Conservation (phyloP, 2,888 invertebrate species). For the Clusia tigrina region DNA sequence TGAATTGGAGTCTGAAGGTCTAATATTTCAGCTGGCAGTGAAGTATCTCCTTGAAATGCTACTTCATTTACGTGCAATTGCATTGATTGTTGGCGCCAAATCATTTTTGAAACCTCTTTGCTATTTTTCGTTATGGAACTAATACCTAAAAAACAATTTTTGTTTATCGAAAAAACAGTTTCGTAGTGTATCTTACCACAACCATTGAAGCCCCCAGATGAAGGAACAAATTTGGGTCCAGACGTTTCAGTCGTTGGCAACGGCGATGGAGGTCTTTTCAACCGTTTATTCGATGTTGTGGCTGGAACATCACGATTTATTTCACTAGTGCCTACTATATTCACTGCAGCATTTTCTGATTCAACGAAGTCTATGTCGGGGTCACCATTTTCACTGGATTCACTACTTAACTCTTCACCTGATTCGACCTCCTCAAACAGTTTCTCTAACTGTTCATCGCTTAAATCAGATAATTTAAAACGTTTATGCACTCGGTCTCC, state of each 20-base stretch:
- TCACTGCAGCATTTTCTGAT: no score
- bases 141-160: neutral
- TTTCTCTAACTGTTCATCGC: no score
- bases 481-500: no score
- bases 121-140: neutral
- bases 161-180: neutral
- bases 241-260: neutral
- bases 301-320: no score
- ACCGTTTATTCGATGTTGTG: no score
- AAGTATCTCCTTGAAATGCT: neutral
- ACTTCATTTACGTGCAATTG: slow-evolving; percentile 2
- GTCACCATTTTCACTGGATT: no score
- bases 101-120: neutral
- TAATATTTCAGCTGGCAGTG: neutral
- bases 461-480: no score
- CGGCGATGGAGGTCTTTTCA: neutral
- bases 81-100: neutral
- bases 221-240: neutral
- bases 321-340: no score
- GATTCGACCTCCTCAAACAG: no score
- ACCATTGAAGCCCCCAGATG: neutral
- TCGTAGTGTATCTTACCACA: neutral
- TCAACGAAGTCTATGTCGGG: no score
- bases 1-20: neutral
- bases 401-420: no score